Evolutionary conservation across 2,797 vertebrate genomes (phyloP).

Genomic region (Falco berigora): DNA sequence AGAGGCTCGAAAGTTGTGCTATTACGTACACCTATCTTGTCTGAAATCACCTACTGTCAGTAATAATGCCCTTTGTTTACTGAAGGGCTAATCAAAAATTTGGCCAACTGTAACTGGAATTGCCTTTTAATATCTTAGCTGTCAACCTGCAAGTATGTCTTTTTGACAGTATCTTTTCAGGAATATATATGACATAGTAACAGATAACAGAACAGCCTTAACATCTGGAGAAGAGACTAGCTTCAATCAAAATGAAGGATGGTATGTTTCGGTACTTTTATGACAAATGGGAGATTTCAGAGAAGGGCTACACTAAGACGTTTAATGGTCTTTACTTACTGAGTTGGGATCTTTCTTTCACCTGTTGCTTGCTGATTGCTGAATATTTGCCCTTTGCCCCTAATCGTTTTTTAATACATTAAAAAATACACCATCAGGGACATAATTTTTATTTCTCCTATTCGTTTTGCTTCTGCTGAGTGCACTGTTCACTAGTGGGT

Average conservation of each 20-base stretch:
- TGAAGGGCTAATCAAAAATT: slow-evolving; percentile 33
- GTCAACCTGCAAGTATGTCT: neutral
- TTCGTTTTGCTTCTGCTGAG: slow-evolving; percentile 53
- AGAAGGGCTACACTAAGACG: neutral
- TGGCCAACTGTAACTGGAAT: slow-evolving; percentile 26
- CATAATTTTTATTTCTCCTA: slow-evolving; percentile 45
- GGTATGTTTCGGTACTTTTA: neutral
- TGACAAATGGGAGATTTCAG: neutral
- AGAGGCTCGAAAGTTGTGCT: neutral
- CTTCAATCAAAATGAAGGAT: slow-evolving; percentile 40
- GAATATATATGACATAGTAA: neutral
- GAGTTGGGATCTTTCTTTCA: neutral
- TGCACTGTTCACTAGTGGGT: slow-evolving; percentile 36
- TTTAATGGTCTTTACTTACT: slow-evolving; percentile 7
- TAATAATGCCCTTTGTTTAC: slow-evolving; percentile 23
- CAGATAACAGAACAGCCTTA: neutral
- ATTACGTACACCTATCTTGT: neutral
- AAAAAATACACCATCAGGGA: slow-evolving; percentile 29
- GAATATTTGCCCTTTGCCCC: slow-evolving; percentile 53
- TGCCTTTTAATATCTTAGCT: slow-evolving; percentile 32
- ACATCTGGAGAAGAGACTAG: slow-evolving; percentile 5
- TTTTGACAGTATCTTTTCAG: slow-evolving; percentile 10
- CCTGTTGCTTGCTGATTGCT: neutral
- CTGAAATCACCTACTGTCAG: slow-evolving; percentile 16
- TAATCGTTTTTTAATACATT: slow-evolving; percentile 51